Base-by-base conservation (phyloP, 1,140 invertebrate genomes). In the Sminthurides bifidus region DNA sequence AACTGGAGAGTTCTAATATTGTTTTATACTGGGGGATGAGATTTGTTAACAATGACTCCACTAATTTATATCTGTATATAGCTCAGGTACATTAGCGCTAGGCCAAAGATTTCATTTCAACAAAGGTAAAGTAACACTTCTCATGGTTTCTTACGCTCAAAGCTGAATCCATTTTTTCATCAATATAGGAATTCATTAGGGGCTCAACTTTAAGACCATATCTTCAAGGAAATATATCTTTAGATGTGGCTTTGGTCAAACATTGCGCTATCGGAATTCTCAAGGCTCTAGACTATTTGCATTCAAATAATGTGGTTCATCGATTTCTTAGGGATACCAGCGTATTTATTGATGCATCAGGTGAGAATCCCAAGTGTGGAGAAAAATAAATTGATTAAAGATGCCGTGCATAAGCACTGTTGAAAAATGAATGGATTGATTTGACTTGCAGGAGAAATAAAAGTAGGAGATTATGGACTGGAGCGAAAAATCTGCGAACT, bases 251-350 rank as follows among this genome's bases (percentile, higher is more conserved):
- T 58, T 68, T 80, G 44, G 65, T 87, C 21, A 75, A 80, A 14
- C 73, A 78, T 68, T 76, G 84, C 57, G 76, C 80, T 1, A 70
- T 68, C 6, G 81, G 80, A 41, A 73, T 87, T 21, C 67, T 88
- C 1, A 73, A 76, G 44, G 81, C 80, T 2, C 63, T 90, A 5
- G 70, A 79, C 17, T 86, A 80, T 68, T 70, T 90, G 14, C 86
- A 89, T 66, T 72, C 77, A 41, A 86, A 87, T 66, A 82, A 82
- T 64, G 78, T 88, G 8, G 81, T 85, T 1, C 85, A 89, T 68
- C 83, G 82, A 66, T 79, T 84, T 71, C 66, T 90, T 8, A 70
- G 79, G 15, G 76, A 79, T 46, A 75, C 76, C 10, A 82, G 77
- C 63, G 74, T 85, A 35, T 81, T 81, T 65, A 75, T 83, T 56